Conservation (phyloP, 2,797 vertebrate species). For the Psittacula derbiana region DNA sequence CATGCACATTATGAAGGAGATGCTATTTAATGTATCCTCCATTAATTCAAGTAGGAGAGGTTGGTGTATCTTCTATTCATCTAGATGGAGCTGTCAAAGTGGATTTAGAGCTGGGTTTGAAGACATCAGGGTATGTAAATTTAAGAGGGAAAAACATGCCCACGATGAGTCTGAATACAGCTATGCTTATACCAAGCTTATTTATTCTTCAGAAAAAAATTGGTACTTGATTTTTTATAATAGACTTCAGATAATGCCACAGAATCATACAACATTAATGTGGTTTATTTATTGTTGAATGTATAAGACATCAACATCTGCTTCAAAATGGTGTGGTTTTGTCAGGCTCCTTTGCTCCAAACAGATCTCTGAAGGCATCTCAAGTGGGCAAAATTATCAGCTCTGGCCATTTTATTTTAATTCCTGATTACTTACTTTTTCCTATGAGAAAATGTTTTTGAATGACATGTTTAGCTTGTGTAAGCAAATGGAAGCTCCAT, state of each 20-base stretch:
- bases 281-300: background rate
- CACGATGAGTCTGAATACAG: background rate
- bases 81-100: background rate
- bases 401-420: slow-evolving; percentile 2
- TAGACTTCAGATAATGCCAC: background rate
- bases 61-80: background rate
- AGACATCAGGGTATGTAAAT: background rate
- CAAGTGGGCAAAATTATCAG: background rate
- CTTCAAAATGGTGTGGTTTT: background rate
- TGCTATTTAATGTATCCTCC: background rate
- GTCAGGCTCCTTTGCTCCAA: background rate
- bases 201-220: background rate
- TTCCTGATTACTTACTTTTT: slow-evolving; percentile 6
- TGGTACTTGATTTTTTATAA: background rate
- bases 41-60: background rate
- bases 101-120: background rate
- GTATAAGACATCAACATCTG: background rate
- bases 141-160: background rate
- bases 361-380: background rate
- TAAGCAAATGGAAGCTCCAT: background rate
- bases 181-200: background rate
- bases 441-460: slow-evolving; percentile 31
- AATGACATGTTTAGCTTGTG: background rate
- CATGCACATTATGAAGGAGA: background rate
- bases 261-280: background rate